Percentiles rank a stretch among this genome's conserved stretches.
These are phyloP conservation scores for Florisuga fusca DNA, from an alignment of 2,797 vertebrate genomes.

Conservation along the genomic window DNA sequence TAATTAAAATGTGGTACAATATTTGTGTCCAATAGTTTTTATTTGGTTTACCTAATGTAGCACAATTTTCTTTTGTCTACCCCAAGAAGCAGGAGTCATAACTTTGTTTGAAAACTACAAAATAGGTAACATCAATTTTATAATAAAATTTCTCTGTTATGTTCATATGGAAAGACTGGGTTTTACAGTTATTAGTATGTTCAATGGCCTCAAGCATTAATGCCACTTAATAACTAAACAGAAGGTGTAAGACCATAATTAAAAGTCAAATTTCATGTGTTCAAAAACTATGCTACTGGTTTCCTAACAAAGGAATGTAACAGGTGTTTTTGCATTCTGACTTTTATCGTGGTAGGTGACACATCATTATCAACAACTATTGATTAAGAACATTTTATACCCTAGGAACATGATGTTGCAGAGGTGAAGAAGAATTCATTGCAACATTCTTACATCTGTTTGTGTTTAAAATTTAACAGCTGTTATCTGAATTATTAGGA, in stretches of 20 bases:
- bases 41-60: background rate
- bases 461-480: constrained; percentile 36
- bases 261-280: constrained; percentile 54
- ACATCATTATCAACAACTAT: constrained; percentile 55
- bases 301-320: constrained; percentile 35
- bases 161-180: background rate
- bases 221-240: constrained; percentile 14
- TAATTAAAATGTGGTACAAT: background rate
- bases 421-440: constrained; percentile 36
- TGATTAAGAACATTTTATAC: constrained; percentile 56
- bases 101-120: background rate
- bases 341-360: constrained; percentile 62
- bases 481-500: background rate
- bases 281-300: constrained; percentile 35
- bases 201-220: constrained; percentile 17
- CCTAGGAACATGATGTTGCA: background rate
- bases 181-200: constrained; percentile 3
- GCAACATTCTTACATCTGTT: background rate
- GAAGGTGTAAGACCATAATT: constrained; percentile 43
- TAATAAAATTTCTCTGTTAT: background rate
- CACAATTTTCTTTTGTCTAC: background rate
- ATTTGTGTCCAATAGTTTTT: background rate
- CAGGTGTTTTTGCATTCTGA: constrained; percentile 66
- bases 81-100: background rate
- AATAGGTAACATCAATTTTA: background rate